phyloP scores from a whole-genome alignment of 2,888 invertebrate genomes.

The Hemithea aestivaria region DNA sequence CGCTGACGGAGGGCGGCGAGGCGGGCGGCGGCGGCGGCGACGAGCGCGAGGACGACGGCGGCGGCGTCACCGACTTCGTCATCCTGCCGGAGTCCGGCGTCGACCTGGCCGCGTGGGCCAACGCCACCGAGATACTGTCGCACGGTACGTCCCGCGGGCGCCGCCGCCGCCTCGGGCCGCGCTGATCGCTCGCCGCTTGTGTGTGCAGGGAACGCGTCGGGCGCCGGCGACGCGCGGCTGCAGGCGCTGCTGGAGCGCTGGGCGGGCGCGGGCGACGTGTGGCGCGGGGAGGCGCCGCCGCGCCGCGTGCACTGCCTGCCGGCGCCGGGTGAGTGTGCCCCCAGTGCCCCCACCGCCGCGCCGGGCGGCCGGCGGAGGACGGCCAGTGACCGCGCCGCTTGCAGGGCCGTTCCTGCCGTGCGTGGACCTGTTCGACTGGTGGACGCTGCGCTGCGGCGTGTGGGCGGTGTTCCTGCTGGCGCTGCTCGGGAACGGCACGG shows the following conservation, averaged over 20 bases:
- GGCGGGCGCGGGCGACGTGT: slow-evolving; percentile 31
- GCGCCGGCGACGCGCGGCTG: slow-evolving; percentile 37
- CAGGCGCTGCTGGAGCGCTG: slow-evolving; percentile 35
- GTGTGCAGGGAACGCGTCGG: slow-evolving; percentile 58
- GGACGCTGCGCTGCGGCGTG: slow-evolving; percentile 97
- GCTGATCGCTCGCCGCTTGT: too few species aligned
- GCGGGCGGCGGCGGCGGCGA: slow-evolving; percentile 79
- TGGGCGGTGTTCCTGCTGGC: slow-evolving; percentile 98
- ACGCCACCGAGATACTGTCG: slow-evolving; percentile 89
- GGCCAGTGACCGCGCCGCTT: not conserved
- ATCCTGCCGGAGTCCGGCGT: slow-evolving; percentile 57
- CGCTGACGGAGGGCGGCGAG: slow-evolving; percentile 81
- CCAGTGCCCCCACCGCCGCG: too few species aligned
- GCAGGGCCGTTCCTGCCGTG: slow-evolving; percentile 97
- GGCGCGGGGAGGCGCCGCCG: slow-evolving; percentile 34
- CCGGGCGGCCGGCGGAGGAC: not conserved
- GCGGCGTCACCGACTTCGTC: slow-evolving; percentile 62
- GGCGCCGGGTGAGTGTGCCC: slow-evolving; percentile 82
- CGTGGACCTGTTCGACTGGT: slow-evolving; percentile 98
- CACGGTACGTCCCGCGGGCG: slow-evolving; percentile 82
- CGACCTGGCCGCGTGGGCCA: slow-evolving; percentile 87
- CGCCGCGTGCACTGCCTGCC: slow-evolving; percentile 87
- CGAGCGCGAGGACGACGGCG: slow-evolving; percentile 39
- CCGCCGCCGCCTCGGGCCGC: not conserved
- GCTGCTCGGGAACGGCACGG: slow-evolving; percentile 96